Evolutionary conservation across 2,113 vertebrate species (phyloP), one percentile per base, ranked within the genome.

Genomic region (Oxygymnocypris stewartii): DNA sequence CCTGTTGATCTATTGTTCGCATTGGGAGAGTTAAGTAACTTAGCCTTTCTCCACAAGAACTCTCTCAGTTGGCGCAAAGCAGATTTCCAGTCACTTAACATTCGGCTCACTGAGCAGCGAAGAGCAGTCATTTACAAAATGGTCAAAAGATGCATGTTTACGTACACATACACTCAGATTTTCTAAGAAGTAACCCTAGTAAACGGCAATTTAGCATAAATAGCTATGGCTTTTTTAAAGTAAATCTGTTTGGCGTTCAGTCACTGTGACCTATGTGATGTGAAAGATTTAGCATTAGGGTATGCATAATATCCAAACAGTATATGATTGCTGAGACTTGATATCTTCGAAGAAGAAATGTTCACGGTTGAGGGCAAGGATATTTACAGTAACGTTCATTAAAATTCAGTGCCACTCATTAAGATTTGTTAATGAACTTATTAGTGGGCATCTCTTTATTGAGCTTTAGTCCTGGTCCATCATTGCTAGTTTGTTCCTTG

Each of bases 31-130:
- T 82, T 82, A 82, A 82, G 81, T 82, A 82, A 82, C 63, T 82
- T 82, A 82, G 63, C 81, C 44, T 82, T 71, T 82, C 59, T 82
- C 59, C 25, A 82, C 59, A 82, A 67, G 59, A 81, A 28, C 14
- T 8, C 57, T 63, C 79, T 67, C 42, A 35, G 81, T 67, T 47
- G 10, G 37, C 28, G 42, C 44, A 82, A 71, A 82, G 47, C 81
- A 82, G 81, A 82, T 82, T 82, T 82, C 28, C 11, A 71, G 81
- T 51, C 81, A 71, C 81, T 82, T 82, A 82, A 71, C 81, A 82
- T 82, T 82, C 81, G 6, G 44, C 81, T 67, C 61, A 71, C 65
- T 71, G 81, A 82, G 47, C 44, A 25, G 25, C 42, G 12, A 31
- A 69, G 18, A 82, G 6, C 79, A 47, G 40, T 82, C 80, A 49